phyloP scores from a whole-genome alignment of 1,140 invertebrate genomes.

The Nomia melanderi region DNA sequence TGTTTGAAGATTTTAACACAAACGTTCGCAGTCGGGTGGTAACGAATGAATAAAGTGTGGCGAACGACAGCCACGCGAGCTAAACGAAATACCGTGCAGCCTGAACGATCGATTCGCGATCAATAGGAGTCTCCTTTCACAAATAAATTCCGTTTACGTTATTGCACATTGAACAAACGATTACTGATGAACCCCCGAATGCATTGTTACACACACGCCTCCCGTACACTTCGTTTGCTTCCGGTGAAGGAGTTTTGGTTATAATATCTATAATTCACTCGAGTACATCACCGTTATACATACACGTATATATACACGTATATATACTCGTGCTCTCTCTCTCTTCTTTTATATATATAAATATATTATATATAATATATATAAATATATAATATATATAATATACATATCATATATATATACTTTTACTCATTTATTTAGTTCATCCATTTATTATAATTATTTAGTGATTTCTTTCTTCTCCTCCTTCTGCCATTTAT shows the following conservation, averaged over 20 bases:
- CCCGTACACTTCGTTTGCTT: slow-evolving; percentile 3
- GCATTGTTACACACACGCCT: slow-evolving; percentile 62
- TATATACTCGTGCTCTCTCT: slow-evolving; percentile 9
- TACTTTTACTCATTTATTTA: slow-evolving; percentile 7
- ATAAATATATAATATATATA: slow-evolving; percentile 32
- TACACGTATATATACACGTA: not conserved
- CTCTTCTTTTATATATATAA: slow-evolving; percentile 23
- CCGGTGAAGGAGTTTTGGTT: slow-evolving; percentile 22
- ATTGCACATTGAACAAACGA: slow-evolving; percentile 77
- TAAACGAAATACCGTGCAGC: not conserved
- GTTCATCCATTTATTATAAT: slow-evolving; percentile 26
- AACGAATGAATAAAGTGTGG: not conserved
- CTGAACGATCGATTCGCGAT: not conserved
- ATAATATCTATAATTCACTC: slow-evolving; percentile 31
- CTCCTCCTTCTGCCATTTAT: not conserved
- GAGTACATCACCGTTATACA: slow-evolving; percentile 9
- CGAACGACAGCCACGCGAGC: not conserved
- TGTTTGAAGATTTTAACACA: no score
- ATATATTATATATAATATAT: no score
- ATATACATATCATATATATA: slow-evolving; percentile 33
- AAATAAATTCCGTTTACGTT: slow-evolving; percentile 72
- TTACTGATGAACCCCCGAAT: slow-evolving; percentile 69
- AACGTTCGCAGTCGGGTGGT: no score
- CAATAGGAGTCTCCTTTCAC: slow-evolving; percentile 29
- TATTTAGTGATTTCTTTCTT: slow-evolving; percentile 5